Evolutionary conservation across 2,888 invertebrate species (phyloP).

Genomic region (Steromphala cineraria): DNA sequence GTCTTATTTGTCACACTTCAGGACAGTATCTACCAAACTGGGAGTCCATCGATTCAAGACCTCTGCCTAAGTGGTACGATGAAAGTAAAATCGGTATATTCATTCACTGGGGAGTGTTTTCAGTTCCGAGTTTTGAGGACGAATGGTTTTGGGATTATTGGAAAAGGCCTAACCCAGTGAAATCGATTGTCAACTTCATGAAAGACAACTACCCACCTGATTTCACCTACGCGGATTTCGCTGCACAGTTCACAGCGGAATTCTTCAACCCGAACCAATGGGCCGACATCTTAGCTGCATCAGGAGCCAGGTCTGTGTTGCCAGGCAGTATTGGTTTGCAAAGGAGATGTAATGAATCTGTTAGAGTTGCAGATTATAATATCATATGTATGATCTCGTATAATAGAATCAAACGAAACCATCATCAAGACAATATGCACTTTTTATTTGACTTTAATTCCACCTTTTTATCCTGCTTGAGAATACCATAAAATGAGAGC

Average conservation of each 20-base stretch:
- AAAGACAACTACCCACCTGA: conserved; percentile 86
- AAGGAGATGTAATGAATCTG: no score
- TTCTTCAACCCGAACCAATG: conserved; percentile 89
- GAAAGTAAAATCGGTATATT: conserved; percentile 75
- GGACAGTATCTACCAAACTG: conserved; percentile 81
- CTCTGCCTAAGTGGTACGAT: conserved; percentile 79
- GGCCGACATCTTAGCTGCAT: conserved; percentile 86
- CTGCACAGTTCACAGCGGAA: conserved; percentile 87
- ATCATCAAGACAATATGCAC: no score
- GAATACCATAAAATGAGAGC: no score
- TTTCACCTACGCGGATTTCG: conserved; percentile 94
- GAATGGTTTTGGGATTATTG: conserved; percentile 96
- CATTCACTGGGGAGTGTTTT: conserved; percentile 78
- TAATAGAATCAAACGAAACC: no score
- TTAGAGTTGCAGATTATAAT: no score
- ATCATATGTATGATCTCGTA: no score
- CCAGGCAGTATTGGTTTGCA: no score
- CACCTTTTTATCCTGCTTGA: no score
- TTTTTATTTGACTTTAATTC: no score
- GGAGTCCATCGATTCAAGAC: conserved; percentile 89
- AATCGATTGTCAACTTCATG: conserved; percentile 81
- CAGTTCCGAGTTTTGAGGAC: conserved; percentile 58
- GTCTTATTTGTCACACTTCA: no score
- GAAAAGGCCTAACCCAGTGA: conserved; percentile 73
- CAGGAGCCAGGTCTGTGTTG: conserved; percentile 86